A percentile compares a stretch with the other conserved stretches of the same genome.
phyloP scores from a whole-genome alignment of 2,888 invertebrate genomes.

The Galeruca laticollis region DNA sequence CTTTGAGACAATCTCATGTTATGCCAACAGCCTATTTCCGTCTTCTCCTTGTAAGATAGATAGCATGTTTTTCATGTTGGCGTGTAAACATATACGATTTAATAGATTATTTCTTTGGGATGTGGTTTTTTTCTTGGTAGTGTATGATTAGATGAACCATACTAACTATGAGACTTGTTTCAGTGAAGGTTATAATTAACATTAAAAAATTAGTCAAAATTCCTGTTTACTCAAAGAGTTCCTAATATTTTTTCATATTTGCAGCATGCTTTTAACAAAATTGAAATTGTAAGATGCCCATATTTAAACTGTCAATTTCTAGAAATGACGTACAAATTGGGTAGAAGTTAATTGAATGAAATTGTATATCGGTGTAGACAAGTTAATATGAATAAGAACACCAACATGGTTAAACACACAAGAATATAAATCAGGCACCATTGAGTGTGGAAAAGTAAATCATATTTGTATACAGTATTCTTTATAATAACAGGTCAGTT shows the following conservation, averaged over 20 bases:
- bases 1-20: too few relatives aligned
- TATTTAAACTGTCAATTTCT: constrained; percentile 1
- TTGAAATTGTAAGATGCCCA: not conserved
- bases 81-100: too few relatives aligned
- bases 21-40: too few relatives aligned
- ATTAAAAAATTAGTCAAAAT: not conserved
- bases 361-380: constrained; percentile 1
- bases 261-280: not conserved
- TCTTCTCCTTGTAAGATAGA: too few relatives aligned
- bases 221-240: not conserved
- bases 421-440: not conserved
- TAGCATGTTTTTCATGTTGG: too few relatives aligned
- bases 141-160: not conserved
- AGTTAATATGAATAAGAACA: not conserved
- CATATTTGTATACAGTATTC: not conserved
- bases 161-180: not conserved
- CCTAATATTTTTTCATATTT: not conserved
- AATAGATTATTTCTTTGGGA: too few relatives aligned
- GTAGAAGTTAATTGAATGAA: not conserved
- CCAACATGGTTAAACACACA: not conserved
- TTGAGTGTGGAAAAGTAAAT: not conserved
- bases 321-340: constrained; percentile 2
- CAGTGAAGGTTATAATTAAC: not conserved
- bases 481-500: not conserved
- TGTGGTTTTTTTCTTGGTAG: too few relatives aligned